Conservation (phyloP, 2,113 vertebrate species). For the Strigops habroptila region DNA sequence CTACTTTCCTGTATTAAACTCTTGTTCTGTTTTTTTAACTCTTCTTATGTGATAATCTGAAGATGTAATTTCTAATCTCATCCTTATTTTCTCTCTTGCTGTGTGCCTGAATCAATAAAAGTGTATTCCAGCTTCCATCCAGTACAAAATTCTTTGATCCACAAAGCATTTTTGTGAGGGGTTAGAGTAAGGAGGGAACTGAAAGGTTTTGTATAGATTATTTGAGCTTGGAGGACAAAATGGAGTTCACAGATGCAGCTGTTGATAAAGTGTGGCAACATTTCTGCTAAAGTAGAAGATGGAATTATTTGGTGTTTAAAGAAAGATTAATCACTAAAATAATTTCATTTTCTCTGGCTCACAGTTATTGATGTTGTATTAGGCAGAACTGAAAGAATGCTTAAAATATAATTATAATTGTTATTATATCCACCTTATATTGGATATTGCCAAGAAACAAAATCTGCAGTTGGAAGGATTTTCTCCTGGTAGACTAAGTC, state of each 20-base stretch:
- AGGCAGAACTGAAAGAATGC: background rate
- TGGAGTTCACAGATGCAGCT: background rate
- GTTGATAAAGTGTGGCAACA: background rate
- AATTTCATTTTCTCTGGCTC: constrained; percentile 7
- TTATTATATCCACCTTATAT: background rate
- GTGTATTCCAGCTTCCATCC: background rate
- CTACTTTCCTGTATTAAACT: background rate
- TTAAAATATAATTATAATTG: background rate
- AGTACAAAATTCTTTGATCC: background rate
- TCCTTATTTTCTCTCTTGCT: background rate
- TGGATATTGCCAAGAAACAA: background rate
- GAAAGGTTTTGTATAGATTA: background rate
- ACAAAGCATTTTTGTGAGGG: background rate
- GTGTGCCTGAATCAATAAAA: background rate
- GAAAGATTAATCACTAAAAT: constrained; percentile 37
- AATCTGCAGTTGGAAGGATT: background rate
- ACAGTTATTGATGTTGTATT: background rate
- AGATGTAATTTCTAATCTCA: background rate
- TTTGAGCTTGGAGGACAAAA: background rate
- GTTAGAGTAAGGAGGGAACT: background rate
- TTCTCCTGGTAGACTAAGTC: background rate
- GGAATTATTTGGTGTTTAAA: constrained; percentile 21
- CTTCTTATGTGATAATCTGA: background rate
- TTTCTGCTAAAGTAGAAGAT: background rate
- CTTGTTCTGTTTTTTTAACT: background rate